phyloP scores from a whole-genome alignment of 1,140 invertebrate genomes.

The Himalopsyche phryganea region DNA sequence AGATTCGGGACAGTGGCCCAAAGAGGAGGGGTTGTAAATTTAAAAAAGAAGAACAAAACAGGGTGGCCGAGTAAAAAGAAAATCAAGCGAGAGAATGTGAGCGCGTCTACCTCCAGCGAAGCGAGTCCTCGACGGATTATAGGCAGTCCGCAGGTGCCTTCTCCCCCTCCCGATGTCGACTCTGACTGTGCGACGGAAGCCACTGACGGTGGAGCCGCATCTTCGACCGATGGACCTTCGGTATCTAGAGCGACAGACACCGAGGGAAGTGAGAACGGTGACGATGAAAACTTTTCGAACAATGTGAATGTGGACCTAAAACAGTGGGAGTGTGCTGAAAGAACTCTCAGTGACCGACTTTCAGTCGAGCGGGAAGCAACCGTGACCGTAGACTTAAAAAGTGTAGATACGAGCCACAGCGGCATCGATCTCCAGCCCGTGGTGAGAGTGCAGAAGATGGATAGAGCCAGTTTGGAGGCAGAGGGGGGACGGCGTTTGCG shows the following conservation, averaged over 20 bases:
- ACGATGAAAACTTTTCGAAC: not conserved
- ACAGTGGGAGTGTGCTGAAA: constrained; percentile 14
- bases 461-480: constrained; percentile 37
- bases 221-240: constrained; percentile 1
- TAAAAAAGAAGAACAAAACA: constrained; percentile 52
- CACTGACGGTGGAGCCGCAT: constrained; percentile 21
- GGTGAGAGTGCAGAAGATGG: constrained; percentile 47
- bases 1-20: constrained; percentile 38
- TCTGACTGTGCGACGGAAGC: constrained; percentile 29
- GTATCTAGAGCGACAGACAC: not conserved
- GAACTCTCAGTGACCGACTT: constrained; percentile 3
- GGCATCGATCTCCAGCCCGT: constrained; percentile 45
- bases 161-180: constrained; percentile 4
- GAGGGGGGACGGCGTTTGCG: constrained; percentile 33
- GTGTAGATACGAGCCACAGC: constrained; percentile 35
- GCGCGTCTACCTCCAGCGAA: constrained; percentile 37
- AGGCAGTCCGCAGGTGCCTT: not conserved
- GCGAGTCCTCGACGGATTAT: constrained; percentile 12
- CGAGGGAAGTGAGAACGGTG: constrained; percentile 19
- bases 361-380: not conserved
- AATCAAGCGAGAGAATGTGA: constrained; percentile 39
- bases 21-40: constrained; percentile 41
- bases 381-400: constrained; percentile 37
- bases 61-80: constrained; percentile 51
- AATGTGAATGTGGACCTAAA: constrained; percentile 6